phyloP scores from a whole-genome alignment of 2,888 invertebrate species.

The Spicauda simplicius region DNA sequence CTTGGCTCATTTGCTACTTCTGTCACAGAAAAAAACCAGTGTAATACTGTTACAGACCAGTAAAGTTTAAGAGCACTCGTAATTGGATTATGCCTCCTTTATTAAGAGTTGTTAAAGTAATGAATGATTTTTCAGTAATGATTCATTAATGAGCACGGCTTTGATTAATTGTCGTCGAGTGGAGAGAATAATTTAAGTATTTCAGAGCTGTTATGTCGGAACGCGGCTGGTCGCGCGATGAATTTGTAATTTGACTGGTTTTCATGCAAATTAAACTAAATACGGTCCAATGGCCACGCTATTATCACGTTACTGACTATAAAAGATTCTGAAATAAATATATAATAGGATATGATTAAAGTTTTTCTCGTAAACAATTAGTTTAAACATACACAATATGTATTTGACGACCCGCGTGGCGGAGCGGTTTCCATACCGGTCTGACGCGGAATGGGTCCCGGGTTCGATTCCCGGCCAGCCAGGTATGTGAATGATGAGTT shows the following conservation, averaged over 20 bases:
- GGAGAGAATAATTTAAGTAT: constrained; percentile 33
- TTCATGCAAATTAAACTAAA: constrained; percentile 46
- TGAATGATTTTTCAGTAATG: constrained; percentile 19
- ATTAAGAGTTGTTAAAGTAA: constrained; percentile 15
- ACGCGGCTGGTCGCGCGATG: constrained; percentile 55
- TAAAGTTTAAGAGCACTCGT: background rate
- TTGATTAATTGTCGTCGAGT: constrained; percentile 26
- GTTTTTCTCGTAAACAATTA: background rate
- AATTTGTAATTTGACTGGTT: constrained; percentile 56
- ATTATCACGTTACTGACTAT: too few relatives aligned
- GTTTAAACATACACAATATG: too few relatives aligned
- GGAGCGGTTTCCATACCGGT: too few relatives aligned
- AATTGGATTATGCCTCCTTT: background rate
- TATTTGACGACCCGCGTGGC: too few relatives aligned
- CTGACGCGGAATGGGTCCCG: too few relatives aligned
- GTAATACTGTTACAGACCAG: background rate
- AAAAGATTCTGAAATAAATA: too few relatives aligned
- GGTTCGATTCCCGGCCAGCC: too few relatives aligned
- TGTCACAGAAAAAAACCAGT: background rate
- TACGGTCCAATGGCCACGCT: constrained; percentile 13
- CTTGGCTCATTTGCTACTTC: too few relatives aligned
- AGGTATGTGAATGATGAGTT: too few relatives aligned
- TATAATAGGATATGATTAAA: too few relatives aligned
- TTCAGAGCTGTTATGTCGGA: constrained; percentile 50
- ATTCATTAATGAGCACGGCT: constrained; percentile 9